phyloP scores from a whole-genome alignment of 2,113 vertebrate genomes.

The Eptesicus fuscus region DNA sequence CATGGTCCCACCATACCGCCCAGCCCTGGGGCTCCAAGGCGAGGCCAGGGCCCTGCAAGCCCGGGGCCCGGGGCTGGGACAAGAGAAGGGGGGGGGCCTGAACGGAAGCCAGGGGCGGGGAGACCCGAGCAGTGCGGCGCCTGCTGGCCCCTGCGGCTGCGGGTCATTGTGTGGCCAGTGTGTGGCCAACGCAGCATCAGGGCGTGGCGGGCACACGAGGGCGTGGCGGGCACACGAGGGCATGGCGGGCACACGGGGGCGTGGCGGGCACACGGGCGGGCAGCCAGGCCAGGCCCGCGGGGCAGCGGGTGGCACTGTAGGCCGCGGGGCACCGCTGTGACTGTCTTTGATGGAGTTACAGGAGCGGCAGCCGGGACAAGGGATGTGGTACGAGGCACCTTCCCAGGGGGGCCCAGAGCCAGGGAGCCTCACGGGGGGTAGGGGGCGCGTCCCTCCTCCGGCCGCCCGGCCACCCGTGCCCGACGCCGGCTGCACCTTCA shows the following conservation, averaged over 20 bases:
- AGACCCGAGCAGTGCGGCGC: fast-evolving
- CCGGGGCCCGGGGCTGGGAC: fast-evolving
- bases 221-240: too few relatives aligned
- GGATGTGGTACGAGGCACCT: too few relatives aligned
- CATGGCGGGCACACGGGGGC: fast-evolving
- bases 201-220: too few relatives aligned
- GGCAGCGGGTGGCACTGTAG: fast-evolving
- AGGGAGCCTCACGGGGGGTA: too few relatives aligned
- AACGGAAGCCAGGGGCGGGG: fast-evolving
- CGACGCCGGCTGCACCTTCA: slow-evolving; percentile 74
- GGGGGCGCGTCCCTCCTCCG: too few relatives aligned
- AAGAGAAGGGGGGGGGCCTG: background rate
- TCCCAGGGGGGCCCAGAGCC: background rate
- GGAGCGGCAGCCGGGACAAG: too few relatives aligned
- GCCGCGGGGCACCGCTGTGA: fast-evolving
- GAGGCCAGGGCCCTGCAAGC: too few relatives aligned
- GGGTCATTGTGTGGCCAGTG: too few relatives aligned
- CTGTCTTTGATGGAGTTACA: background rate
- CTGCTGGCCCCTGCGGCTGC: background rate
- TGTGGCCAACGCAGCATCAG: too few relatives aligned
- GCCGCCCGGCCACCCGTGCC: fast-evolving
- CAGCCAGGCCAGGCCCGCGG: fast-evolving
- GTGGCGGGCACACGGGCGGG: fast-evolving
- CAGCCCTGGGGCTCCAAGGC: fast-evolving
- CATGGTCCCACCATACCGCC: fast-evolving